phyloP scores from a whole-genome alignment of 2,113 vertebrate species.

The Danionella cerebrum region DNA sequence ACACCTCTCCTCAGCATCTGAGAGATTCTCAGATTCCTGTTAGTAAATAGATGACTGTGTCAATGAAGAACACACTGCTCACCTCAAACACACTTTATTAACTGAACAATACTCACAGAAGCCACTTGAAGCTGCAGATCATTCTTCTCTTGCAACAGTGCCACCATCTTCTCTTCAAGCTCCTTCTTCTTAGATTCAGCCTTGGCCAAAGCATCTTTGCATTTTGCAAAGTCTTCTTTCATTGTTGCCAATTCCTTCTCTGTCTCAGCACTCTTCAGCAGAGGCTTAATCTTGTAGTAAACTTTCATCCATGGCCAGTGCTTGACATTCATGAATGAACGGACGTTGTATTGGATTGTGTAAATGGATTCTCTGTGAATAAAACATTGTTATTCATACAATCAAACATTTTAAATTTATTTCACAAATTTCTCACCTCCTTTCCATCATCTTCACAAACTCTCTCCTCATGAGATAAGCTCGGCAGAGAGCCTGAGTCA shows the following conservation, averaged over 20 bases:
- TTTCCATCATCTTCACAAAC: conserved; percentile 68
- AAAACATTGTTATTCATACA: neutral
- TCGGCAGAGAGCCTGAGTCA: conserved; percentile 74
- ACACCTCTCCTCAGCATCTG: conserved; percentile 46
- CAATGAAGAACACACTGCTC: neutral
- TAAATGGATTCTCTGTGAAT: conserved; percentile 13
- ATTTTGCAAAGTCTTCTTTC: conserved; percentile 34
- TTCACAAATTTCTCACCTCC: conserved; percentile 51
- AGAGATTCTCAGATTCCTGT: conserved; percentile 50
- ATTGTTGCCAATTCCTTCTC: conserved; percentile 34
- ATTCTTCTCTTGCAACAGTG: conserved; percentile 36
- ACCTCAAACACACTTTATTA: no score
- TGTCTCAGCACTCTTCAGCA: conserved; percentile 43
- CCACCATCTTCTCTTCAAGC: conserved; percentile 36
- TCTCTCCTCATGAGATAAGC: conserved; percentile 68
- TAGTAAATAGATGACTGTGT: neutral
- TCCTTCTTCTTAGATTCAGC: conserved; percentile 36
- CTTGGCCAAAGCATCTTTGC: conserved; percentile 27
- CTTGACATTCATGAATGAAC: conserved; percentile 44
- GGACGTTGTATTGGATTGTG: conserved; percentile 37
- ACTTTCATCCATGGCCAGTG: conserved; percentile 44
- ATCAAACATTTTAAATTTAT: neutral
- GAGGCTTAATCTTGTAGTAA: conserved; percentile 42
- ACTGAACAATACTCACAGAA: conserved; percentile 13
- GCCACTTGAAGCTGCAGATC: conserved; percentile 36